Percentiles rank a stretch among this genome's conserved stretches.
phyloP scores from a whole-genome alignment of 2,888 invertebrate species.

The Stramonita haemastoma region DNA sequence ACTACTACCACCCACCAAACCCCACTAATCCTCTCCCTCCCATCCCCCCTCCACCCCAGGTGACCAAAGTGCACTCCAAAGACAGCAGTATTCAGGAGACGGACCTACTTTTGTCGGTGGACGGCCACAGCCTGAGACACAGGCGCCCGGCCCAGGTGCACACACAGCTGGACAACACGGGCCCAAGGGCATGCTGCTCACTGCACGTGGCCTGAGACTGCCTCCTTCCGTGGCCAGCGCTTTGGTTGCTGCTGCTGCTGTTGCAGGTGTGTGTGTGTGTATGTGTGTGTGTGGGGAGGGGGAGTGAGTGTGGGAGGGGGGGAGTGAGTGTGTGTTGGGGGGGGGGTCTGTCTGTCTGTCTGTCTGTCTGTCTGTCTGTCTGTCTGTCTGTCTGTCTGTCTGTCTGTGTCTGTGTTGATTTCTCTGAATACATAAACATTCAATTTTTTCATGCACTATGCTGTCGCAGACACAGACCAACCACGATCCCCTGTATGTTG shows the following conservation, averaged over 20 bases:
- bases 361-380: background rate
- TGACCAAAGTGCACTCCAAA: conserved; percentile 28
- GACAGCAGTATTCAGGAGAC: conserved; percentile 80
- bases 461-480: too few species aligned
- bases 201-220: conserved; percentile 34
- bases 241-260: background rate
- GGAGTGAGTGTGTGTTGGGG: background rate
- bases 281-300: background rate
- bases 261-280: conserved; percentile 4
- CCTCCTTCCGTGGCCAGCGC: background rate
- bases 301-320: background rate
- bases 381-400: background rate
- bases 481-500: too few species aligned
- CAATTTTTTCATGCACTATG: background rate
- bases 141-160: conserved; percentile 35
- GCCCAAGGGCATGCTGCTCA: conserved; percentile 35
- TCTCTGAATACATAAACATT: background rate
- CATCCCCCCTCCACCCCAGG: background rate
- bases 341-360: background rate
- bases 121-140: conserved; percentile 80
- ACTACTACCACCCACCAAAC: too few species aligned
- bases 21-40: too few species aligned
- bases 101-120: conserved; percentile 94
- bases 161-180: conserved; percentile 16
- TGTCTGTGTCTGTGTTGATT: background rate